phyloP scores from a whole-genome alignment of 1,140 invertebrate genomes.

The Heliconius hermathena region DNA sequence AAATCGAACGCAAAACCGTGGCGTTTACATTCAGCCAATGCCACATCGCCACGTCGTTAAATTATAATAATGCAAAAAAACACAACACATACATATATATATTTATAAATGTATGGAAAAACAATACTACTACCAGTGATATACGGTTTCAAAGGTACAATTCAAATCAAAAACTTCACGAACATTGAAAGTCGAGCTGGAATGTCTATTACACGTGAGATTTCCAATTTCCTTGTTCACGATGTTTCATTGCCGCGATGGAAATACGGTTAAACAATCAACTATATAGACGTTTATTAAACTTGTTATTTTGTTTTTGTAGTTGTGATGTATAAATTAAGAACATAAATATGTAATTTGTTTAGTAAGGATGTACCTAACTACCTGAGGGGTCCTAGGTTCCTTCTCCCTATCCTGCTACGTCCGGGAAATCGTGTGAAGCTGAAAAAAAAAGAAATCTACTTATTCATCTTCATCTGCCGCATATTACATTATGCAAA shows the following conservation, averaged over 20 bases:
- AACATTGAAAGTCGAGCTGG: slow-evolving; percentile 27
- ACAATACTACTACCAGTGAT: not conserved
- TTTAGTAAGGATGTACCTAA: not conserved
- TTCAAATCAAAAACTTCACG: slow-evolving; percentile 36
- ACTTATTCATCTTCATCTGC: not conserved
- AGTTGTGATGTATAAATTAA: not conserved
- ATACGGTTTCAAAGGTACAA: slow-evolving; percentile 28
- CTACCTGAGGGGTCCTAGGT: not conserved
- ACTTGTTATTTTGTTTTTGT: not conserved
- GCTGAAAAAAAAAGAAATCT: too few species aligned
- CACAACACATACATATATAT: too few species aligned
- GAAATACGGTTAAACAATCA: slow-evolving; percentile 15
- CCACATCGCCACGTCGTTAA: too few species aligned
- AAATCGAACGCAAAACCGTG: too few species aligned
- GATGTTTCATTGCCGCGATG: slow-evolving; percentile 30
- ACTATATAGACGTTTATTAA: slow-evolving; percentile 6
- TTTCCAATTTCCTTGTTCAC: slow-evolving; percentile 37
- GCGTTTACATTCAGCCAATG: too few species aligned
- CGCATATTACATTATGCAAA: not conserved
- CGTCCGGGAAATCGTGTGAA: too few species aligned
- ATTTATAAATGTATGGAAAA: not conserved
- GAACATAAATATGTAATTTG: too few species aligned
- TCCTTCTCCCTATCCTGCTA: too few species aligned
- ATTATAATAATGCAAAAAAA: too few species aligned
- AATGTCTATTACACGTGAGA: slow-evolving; percentile 35